These are phyloP conservation scores for Oconnorella tubifera DNA, from an alignment of 2,888 invertebrate species.

Conservation along the genomic window DNA sequence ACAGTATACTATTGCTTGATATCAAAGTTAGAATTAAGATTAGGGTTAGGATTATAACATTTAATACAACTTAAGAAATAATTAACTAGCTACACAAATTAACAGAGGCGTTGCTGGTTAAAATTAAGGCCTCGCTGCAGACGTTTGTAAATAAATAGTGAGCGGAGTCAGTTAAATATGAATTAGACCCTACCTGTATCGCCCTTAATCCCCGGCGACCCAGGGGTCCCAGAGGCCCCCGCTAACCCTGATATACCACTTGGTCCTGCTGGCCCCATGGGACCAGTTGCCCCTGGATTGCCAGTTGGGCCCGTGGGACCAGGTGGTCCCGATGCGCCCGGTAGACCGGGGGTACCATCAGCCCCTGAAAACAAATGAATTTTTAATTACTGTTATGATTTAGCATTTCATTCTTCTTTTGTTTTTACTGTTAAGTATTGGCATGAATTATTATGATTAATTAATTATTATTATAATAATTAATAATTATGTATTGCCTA, in stretches of 20 bases:
- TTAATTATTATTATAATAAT: neutral
- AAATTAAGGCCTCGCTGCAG: too few relatives aligned
- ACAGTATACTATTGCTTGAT: too few relatives aligned
- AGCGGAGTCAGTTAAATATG: too few relatives aligned
- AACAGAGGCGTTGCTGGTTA: too few relatives aligned
- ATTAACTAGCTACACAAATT: neutral
- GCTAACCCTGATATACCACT: conserved; percentile 11
- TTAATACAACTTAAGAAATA: too few relatives aligned
- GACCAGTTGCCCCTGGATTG: conserved; percentile 6
- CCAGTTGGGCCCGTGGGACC: conserved; percentile 20
- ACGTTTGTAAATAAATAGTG: too few relatives aligned
- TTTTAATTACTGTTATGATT: neutral
- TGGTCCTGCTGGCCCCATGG: conserved; percentile 22
- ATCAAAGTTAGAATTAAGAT: too few relatives aligned
- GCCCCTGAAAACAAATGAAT: neutral
- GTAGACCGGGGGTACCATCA: neutral
- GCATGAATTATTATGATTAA: neutral
- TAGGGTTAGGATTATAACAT: too few relatives aligned
- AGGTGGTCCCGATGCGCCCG: conserved; percentile 16
- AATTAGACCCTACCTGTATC: conserved; percentile 21
- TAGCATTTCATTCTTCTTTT: neutral
- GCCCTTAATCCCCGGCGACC: conserved; percentile 17
- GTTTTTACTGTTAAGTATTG: neutral
- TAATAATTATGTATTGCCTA: neutral
- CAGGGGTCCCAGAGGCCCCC: conserved; percentile 21